Evolutionary conservation across 1,140 invertebrate species (phyloP).

Genomic region (Fopius arisanus): DNA sequence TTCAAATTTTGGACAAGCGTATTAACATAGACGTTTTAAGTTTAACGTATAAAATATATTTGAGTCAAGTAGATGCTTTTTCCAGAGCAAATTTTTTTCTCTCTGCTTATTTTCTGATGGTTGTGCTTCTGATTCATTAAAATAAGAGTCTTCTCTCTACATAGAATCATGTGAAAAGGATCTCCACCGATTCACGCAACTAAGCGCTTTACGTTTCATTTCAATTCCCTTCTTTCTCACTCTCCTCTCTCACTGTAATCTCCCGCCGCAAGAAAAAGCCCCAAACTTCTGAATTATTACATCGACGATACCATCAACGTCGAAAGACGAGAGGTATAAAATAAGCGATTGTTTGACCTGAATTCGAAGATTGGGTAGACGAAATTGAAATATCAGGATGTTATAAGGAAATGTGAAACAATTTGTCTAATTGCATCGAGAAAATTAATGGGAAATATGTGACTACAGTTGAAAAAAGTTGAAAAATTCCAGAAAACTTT

Average conservation of each 20-base stretch:
- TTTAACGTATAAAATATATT: too few relatives aligned
- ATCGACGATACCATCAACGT: constrained; percentile 29
- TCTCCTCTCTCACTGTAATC: constrained; percentile 40
- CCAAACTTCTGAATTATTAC: constrained; percentile 50
- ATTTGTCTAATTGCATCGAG: background rate
- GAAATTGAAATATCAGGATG: background rate
- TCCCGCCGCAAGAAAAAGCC: constrained; percentile 45
- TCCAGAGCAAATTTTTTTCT: background rate
- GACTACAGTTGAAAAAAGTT: background rate
- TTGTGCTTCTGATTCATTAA: background rate
- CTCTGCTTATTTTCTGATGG: background rate
- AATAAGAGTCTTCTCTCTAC: background rate
- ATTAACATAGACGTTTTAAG: too few relatives aligned
- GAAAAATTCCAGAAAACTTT: too few relatives aligned
- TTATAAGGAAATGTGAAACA: background rate
- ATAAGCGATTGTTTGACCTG: constrained; percentile 39
- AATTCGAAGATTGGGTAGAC: constrained; percentile 29
- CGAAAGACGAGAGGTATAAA: constrained; percentile 34
- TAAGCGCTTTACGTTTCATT: background rate
- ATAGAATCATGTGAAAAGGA: background rate
- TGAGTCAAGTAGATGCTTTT: too few relatives aligned
- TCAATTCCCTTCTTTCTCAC: background rate
- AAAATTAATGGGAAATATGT: background rate
- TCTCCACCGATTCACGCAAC: background rate
- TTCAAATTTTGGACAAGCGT: too few relatives aligned